Conservation (phyloP, 1,140 invertebrate genomes). For the Thalassaphorura encarpata region DNA sequence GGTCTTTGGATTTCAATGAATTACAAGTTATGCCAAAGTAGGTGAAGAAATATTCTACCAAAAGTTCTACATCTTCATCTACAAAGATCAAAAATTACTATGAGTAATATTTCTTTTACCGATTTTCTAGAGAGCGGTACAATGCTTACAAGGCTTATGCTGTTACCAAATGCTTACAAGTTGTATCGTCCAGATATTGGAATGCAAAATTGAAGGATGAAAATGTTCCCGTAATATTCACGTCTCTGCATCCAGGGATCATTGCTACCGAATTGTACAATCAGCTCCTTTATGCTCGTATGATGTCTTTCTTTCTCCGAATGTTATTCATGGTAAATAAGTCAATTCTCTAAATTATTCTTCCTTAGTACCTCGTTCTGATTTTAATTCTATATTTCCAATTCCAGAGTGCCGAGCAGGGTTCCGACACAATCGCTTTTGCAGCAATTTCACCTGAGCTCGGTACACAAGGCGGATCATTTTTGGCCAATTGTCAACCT, state of each 20-base stretch:
- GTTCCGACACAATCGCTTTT: conserved; percentile 26
- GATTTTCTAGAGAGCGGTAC: conserved; percentile 19
- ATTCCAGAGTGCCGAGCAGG: conserved; percentile 21
- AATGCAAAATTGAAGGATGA: conserved; percentile 50
- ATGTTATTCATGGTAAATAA: no score
- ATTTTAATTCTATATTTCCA: conserved; percentile 26
- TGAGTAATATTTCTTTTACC: background rate
- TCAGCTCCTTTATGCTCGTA: background rate
- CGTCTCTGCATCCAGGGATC: conserved; percentile 77
- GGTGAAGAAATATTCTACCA: background rate
- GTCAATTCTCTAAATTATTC: no score
- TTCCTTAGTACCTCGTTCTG: no score
- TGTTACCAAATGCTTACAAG: conserved; percentile 78
- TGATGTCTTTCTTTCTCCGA: no score
- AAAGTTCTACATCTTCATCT: background rate
- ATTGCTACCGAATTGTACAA: conserved; percentile 63
- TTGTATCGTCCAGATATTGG: conserved; percentile 62
- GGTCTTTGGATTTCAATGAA: conserved; percentile 52
- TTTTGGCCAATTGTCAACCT: conserved; percentile 9
- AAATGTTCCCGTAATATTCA: conserved; percentile 50
- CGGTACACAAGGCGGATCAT: conserved; percentile 19
- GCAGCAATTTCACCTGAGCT: conserved; percentile 21
- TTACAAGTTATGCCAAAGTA: conserved; percentile 59
- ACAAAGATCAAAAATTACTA: background rate
- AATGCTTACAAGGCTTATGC: conserved; percentile 51